Base-by-base conservation (phyloP, 2,888 invertebrate genomes). In the Megastigmus dorsalis region DNA sequence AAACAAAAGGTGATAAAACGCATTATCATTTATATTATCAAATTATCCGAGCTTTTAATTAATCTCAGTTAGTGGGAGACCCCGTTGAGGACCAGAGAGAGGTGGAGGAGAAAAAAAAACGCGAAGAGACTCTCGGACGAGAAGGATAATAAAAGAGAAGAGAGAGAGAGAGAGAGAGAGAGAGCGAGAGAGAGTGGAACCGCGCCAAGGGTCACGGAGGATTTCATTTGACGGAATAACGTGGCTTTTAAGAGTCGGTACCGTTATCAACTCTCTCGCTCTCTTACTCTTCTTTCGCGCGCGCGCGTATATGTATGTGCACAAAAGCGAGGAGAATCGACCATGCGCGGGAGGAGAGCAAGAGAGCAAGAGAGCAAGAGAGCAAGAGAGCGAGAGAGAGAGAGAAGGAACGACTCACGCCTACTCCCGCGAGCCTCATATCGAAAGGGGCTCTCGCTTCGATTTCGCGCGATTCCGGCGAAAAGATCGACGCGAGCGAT, bases 201-300 rank as follows among this genome's bases (percentile, higher is more conserved):
- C n/a, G 26, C n/a, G 45, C 57, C 9, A 65, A 59, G 72, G 86
- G 84, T 86, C 84, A 86, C 81, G 85, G 82, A 38, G 84, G 85
- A 84, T 86, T 86, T 85, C 83, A 85, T 86, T 86, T 86, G 86
- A 86, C 84, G 85, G 82, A 85, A 86, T 85, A 85, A 86, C 84
- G 84, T 82, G 82, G 84, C 85, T 83, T 85, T 87, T 86, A 85
- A 85, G 84, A 85, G 83, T 81, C 81, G 78, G 85, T 87, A 86
- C 87, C 87, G 87, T 87, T 87, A 87, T 83, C 82, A 75, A 45
- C 48, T 63, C 65, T 57, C 74, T 74, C 76, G 50, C 65, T 50
- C 20, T 15, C 36, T 18, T 9, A 20, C 33, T 41, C 36, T 59
- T 48, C 45, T 60, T 63, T 45, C 50, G 57, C 69, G 20, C 45